Percentiles rank a stretch among this genome's conserved stretches.
phyloP scores from a whole-genome alignment of 2,797 vertebrate species.

The Aulostomus chinensis region DNA sequence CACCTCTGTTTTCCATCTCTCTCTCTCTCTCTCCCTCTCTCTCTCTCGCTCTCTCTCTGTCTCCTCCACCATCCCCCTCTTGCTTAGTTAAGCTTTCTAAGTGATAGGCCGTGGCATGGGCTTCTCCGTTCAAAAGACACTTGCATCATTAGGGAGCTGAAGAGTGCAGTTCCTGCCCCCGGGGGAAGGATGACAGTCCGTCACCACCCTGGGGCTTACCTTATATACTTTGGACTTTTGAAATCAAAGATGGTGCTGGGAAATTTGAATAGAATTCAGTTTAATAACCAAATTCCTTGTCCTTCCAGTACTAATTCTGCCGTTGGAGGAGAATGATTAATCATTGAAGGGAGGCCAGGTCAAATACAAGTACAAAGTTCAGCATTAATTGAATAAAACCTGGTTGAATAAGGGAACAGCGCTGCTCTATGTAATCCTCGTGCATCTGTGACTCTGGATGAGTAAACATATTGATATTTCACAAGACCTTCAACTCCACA shows the following conservation, averaged over 20 bases:
- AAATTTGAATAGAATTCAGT: conserved; percentile 77
- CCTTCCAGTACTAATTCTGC: conserved; percentile 50
- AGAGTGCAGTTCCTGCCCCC: conserved; percentile 74
- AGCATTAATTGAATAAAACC: conserved; percentile 26
- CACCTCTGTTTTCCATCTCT: conserved; percentile 54
- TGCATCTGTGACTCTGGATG: neutral
- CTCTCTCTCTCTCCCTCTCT: conserved; percentile 44
- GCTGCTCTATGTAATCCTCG: neutral
- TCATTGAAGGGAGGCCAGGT: conserved; percentile 14
- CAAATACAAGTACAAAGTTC: neutral
- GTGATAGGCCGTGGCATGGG: conserved; percentile 78
- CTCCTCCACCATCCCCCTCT: conserved; percentile 44
- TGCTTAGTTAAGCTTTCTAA: conserved; percentile 75
- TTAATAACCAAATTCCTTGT: conserved; percentile 49
- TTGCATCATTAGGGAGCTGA: conserved; percentile 81
- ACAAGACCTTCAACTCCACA: conserved; percentile 3
- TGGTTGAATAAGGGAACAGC: conserved; percentile 10
- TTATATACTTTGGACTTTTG: conserved; percentile 77
- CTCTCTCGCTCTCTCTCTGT: conserved; percentile 44
- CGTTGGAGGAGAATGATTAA: conserved; percentile 36
- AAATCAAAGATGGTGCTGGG: conserved; percentile 77
- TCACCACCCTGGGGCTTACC: conserved; percentile 74
- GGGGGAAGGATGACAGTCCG: conserved; percentile 80
- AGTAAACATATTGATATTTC: conserved; percentile 41
- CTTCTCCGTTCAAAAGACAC: conserved; percentile 76